Base-by-base conservation (phyloP, 2,113 vertebrate genomes). In the Ameiurus melas region DNA sequence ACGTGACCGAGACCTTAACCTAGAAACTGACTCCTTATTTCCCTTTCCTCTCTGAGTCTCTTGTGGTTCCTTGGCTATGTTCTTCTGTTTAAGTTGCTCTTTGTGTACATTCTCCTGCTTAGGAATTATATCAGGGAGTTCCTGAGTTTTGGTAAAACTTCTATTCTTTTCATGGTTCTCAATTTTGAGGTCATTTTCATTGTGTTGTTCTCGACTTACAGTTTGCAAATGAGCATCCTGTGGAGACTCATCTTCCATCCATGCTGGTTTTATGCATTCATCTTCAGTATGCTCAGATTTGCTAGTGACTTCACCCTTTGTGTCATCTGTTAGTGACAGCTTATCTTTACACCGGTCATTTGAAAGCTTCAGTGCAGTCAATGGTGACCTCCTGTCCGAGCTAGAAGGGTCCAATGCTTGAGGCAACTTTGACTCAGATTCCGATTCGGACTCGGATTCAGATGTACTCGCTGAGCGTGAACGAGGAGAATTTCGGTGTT, bases 71-170 rank as follows among this genome's bases (percentile, higher is more conserved):
- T 94, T 95, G 71, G 79, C 82, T 22, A 83, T 33, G 27, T 84
- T 71, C 55, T 90, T 91, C 71, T 89, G 88, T 47, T 22, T n/a
- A 55, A 86, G 83, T 16, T 93, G 94, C 57, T 95, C 95, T 87
- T 93, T 92, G 60, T 90, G 93, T 78, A 93, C 87, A 71, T 93
- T 93, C 88, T 95, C 95, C 71, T 93, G 93, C 92, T 96, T 96
- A 47, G 95, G 94, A 71, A 95, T 94, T 71, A 96, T 96, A 87
- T 96, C 96, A 82, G 95, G 95, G 71, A 96, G 93, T 84, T 95
- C 95, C 64, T 95, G 94, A 71, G 91, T 82, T 91, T 94, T 94
- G 77, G 90, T 89, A 86, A 95, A 95, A 33, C 90, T 77, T 68
- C 93, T 92, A 57, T 83, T 83, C 87, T 93, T 92, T 77, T 90